These are phyloP conservation scores for Drosophila infuscata DNA, from an alignment of 2,888 invertebrate genomes.

Conservation along the genomic window DNA sequence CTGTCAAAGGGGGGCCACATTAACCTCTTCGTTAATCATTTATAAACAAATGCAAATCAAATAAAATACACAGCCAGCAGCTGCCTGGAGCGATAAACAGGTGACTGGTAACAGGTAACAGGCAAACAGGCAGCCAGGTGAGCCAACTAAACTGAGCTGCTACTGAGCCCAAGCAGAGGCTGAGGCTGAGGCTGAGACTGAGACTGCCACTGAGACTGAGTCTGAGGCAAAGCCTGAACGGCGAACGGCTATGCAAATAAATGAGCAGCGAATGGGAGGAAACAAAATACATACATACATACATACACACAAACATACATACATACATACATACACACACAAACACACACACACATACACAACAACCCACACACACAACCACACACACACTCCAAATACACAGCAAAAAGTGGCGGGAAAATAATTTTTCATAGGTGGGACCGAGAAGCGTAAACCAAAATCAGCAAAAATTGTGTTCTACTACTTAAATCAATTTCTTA, in stretches of 20 bases:
- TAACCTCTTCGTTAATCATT: slow-evolving; percentile 80
- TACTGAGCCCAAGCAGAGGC: slow-evolving; percentile 19
- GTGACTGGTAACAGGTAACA: not conserved
- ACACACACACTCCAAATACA: slow-evolving; percentile 4
- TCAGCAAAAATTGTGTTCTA: not conserved
- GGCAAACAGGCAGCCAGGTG: slow-evolving; percentile 22
- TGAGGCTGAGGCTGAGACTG: slow-evolving; percentile 13
- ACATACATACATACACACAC: slow-evolving; percentile 5
- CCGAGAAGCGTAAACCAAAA: not conserved
- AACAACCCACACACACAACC: not conserved
- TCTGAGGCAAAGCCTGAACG: slow-evolving; percentile 25
- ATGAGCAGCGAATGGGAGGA: slow-evolving; percentile 65
- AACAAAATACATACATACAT: slow-evolving; percentile 22
- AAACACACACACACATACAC: slow-evolving; percentile 3
- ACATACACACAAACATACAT: not conserved
- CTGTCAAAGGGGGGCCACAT: slow-evolving; percentile 52
- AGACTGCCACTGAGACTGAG: slow-evolving; percentile 1
- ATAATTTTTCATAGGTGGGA: not conserved
- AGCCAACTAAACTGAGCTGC: slow-evolving; percentile 35
- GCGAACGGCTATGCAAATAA: slow-evolving; percentile 70
- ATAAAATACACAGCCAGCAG: slow-evolving; percentile 59
- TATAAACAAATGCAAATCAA: slow-evolving; percentile 78
- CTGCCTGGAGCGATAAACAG: slow-evolving; percentile 2
- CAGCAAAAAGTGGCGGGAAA: not conserved
- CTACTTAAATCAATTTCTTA: not conserved